Evolutionary conservation across 2,113 vertebrate genomes (phyloP).

Genomic region (Phylloscopus trochilus): DNA sequence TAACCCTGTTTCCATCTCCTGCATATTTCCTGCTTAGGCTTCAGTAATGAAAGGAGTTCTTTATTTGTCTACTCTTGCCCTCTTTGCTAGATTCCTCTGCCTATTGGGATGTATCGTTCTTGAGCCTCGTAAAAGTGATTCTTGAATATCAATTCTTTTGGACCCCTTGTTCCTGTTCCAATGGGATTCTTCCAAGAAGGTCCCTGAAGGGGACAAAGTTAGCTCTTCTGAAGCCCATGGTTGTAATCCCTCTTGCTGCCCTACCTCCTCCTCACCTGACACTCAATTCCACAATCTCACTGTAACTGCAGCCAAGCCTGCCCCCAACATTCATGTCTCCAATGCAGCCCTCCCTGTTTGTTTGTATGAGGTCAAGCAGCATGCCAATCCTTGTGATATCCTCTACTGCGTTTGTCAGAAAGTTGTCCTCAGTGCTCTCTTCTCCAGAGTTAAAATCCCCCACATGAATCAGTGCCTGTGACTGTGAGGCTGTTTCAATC

Average conservation of each 20-base stretch:
- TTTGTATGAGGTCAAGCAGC: background rate
- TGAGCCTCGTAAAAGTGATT: background rate
- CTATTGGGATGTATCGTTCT: background rate
- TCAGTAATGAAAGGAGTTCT: background rate
- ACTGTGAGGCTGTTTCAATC: background rate
- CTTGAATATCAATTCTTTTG: background rate
- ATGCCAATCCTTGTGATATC: fast-evolving
- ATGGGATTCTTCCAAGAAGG: background rate
- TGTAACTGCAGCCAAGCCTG: background rate
- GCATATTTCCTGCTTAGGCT: background rate
- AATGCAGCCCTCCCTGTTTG: fast-evolving
- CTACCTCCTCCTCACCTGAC: background rate
- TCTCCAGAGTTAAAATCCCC: background rate
- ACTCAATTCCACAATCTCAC: too few species aligned
- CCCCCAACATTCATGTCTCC: background rate
- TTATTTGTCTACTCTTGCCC: background rate
- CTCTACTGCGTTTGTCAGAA: background rate
- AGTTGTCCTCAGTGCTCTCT: background rate
- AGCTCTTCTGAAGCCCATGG: background rate
- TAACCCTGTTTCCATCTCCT: background rate
- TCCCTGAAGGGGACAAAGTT: background rate
- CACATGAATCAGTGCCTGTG: background rate
- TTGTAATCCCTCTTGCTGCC: background rate
- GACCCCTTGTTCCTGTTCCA: background rate
- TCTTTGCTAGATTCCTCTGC: fast-evolving